Conservation (phyloP, 2,797 vertebrate genomes). For the Gymnoscopelus braueri region DNA sequence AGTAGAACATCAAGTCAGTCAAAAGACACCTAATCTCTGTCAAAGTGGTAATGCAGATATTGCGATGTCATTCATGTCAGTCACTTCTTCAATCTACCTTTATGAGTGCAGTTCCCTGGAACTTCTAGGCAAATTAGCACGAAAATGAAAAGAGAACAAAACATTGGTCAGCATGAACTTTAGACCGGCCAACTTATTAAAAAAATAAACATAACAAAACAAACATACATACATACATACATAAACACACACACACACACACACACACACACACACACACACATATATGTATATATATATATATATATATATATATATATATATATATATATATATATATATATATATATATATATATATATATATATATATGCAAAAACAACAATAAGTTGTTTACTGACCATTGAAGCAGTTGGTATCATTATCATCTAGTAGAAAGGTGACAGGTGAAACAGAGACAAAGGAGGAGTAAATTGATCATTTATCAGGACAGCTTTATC, state of each 20-base stretch:
- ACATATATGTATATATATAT: slow-evolving; percentile 1
- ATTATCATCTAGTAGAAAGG: accelerated
- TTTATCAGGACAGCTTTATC: background rate
- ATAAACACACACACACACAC: too few relatives aligned
- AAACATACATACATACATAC: background rate
- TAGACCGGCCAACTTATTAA: too few relatives aligned
- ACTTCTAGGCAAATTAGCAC: background rate
- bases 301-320: slow-evolving; percentile 15
- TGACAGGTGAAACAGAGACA: slow-evolving; percentile 12
- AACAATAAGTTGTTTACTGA: slow-evolving; percentile 24
- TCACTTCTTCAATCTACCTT: slow-evolving; percentile 35
- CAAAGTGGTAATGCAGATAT: too few relatives aligned
- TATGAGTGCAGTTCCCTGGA: background rate
- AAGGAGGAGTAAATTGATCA: background rate
- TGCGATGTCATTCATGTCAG: background rate
- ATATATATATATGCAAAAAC: background rate
- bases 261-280: background rate
- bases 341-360: background rate
- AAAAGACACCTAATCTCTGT: too few relatives aligned
- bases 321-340: background rate
- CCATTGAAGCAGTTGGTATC: accelerated
- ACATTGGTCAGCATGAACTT: background rate
- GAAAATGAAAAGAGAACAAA: background rate
- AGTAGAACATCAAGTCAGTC: background rate
- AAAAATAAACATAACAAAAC: too few relatives aligned